phyloP scores from a whole-genome alignment of 2,797 vertebrate species.

The Melanogrammus aeglefinus region DNA sequence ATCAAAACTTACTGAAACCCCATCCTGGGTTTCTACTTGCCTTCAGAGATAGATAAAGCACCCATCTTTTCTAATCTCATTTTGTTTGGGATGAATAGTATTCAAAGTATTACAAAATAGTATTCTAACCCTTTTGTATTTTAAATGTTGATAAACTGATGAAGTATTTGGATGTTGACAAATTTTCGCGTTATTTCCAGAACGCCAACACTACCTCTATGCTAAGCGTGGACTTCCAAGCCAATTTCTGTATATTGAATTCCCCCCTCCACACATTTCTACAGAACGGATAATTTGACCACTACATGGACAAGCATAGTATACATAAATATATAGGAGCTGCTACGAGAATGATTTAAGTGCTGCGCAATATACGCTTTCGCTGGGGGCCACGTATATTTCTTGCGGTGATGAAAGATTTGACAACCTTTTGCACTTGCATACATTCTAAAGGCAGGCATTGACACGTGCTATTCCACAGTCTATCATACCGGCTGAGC shows the following conservation, averaged over 20 bases:
- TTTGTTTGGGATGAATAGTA: not conserved
- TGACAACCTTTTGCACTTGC: slow-evolving; percentile 20
- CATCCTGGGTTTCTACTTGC: not conserved
- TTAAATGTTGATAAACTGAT: not conserved
- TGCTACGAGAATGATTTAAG: not conserved
- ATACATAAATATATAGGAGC: not conserved
- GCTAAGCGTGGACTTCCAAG: not conserved
- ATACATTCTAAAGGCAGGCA: slow-evolving; percentile 46
- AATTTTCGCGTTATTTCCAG: not conserved
- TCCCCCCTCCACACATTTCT: not conserved
- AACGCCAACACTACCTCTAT: not conserved
- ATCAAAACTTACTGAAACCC: not conserved
- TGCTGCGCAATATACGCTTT: not conserved
- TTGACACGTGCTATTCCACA: slow-evolving; percentile 43
- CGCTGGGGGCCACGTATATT: not conserved
- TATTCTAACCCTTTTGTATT: not conserved
- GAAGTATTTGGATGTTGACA: not conserved
- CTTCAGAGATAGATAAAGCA: not conserved
- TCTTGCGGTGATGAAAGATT: not conserved
- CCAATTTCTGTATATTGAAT: not conserved
- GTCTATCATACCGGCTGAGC: slow-evolving; percentile 50
- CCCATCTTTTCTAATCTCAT: not conserved
- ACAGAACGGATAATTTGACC: not conserved
- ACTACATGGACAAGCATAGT: not conserved
- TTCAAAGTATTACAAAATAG: not conserved